Evolutionary conservation across 2,113 vertebrate species (phyloP), one percentile per base, ranked within the genome.

Genomic region (Pangasianodon gigas): DNA sequence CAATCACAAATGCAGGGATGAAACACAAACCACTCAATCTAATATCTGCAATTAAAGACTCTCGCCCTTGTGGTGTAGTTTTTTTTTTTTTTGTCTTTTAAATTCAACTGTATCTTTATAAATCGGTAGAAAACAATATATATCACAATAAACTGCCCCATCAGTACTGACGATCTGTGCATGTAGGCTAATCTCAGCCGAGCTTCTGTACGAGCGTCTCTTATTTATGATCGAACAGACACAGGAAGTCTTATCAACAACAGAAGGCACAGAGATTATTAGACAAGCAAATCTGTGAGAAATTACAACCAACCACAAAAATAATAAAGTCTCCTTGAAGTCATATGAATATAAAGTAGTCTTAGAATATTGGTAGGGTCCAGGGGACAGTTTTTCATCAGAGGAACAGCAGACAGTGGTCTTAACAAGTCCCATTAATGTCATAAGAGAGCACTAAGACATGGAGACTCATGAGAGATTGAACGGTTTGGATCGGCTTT

Each of bases 391-490:
- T 58, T 84, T 84, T 84, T 26, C 37, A 41, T 84, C 56, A 82
- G 10, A 81, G 21, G 24, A n/a, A n/a, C 67, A 37, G 82, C 85
- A 83, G 81, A 89, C 86, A 88, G 87, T 51, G 41, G 84, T n/a
- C 51, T 85, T 85, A 88, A 87, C 90, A 88, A 89, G 52, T 79
- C 85, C 56, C 86, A 52, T 67, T 65, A 54, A 13, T 74, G 29
- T 69, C 41, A 74, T 48, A 44, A 84, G 65, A 32, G 37, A 44
- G 32, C 58, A 67, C 9, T 52, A 44, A 89, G 13, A 84, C 80
- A 37, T 37, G 24, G 80, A 62, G 67, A 56, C 52, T 85, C 46
- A 52, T 51, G 58, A 84, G 62, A 88, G 65, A 74, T 44, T 48
- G 65, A 87, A 29, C 4, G 51, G 62, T 54, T 71, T 46, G 54